A percentile compares a stretch with the other conserved stretches of the same genome.
Conservation (phyloP, 2,888 invertebrate genomes). For the Hoplodrina ambigua region DNA sequence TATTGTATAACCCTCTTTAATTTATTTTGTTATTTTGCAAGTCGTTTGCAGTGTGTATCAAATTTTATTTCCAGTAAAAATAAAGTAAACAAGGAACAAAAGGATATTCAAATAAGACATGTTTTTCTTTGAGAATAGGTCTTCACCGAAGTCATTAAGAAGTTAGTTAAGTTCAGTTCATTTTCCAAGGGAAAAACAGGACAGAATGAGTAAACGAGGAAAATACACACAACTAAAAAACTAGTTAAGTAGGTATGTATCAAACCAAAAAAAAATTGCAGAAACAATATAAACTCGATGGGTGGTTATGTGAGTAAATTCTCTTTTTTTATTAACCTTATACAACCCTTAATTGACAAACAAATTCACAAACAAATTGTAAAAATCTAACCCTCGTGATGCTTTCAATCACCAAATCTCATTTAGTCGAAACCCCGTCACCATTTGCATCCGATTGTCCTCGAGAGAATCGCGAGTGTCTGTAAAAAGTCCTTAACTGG, state of each 20-base stretch:
- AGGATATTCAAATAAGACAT: constrained; percentile 53
- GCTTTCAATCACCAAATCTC: constrained; percentile 64
- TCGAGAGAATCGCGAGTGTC: constrained; percentile 81
- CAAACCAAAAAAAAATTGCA: constrained; percentile 17
- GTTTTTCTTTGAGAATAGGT: constrained; percentile 34
- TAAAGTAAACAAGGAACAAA: constrained; percentile 58
- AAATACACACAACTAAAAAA: constrained; percentile 26
- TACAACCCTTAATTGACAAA: constrained; percentile 33
- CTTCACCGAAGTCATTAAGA: constrained; percentile 48
- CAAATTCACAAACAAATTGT: constrained; percentile 40
- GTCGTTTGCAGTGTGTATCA: constrained; percentile 69
- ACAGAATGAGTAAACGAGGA: constrained; percentile 29
- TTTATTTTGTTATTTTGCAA: constrained; percentile 77
- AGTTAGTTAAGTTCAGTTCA: constrained; percentile 48
- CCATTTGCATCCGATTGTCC: constrained; percentile 80
- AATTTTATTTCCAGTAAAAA: constrained; percentile 68
- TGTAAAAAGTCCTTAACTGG: constrained; percentile 82
- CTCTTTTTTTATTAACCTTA: background rate
- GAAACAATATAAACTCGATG: background rate
- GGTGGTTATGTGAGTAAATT: too few relatives aligned
- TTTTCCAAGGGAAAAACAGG: constrained; percentile 38
- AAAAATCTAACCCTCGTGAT: constrained; percentile 36
- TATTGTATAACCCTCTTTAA: constrained; percentile 80
- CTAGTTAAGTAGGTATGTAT: constrained; percentile 23
- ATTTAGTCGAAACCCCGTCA: constrained; percentile 75